These are phyloP conservation scores for Pyrrhura leucotis DNA, from an alignment of 2,797 vertebrate species.

Conservation along the genomic window DNA sequence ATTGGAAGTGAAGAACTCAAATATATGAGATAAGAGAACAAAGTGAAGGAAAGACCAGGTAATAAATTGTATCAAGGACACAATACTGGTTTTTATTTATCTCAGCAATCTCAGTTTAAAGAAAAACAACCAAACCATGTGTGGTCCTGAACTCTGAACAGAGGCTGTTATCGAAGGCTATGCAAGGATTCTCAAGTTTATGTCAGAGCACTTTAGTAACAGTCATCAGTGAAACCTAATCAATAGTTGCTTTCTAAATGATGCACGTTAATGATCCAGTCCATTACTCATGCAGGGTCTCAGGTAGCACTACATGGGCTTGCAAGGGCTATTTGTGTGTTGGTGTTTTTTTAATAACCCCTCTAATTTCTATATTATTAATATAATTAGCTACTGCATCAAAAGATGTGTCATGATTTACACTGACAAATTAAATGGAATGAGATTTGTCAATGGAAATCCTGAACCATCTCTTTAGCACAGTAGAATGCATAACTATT, in stretches of 20 bases:
- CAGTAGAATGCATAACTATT: not conserved
- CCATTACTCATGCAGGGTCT: not conserved
- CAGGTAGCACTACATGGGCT: not conserved
- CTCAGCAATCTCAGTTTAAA: not conserved
- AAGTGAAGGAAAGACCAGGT: not conserved
- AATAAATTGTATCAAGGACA: not conserved
- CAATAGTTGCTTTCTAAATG: not conserved
- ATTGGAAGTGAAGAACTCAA: not conserved
- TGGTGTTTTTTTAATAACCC: not conserved
- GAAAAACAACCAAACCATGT: not conserved
- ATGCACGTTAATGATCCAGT: not conserved
- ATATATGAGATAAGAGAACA: constrained; percentile 3
- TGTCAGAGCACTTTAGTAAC: not conserved
- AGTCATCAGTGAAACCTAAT: not conserved
- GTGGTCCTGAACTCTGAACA: not conserved
- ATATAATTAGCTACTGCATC: not conserved
- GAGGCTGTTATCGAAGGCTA: not conserved
- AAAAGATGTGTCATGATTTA: not conserved
- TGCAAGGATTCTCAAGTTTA: not conserved
- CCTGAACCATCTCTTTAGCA: not conserved
- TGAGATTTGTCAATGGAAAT: not conserved
- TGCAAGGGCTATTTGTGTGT: not conserved
- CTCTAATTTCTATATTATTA: not conserved
- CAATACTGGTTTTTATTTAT: not conserved
- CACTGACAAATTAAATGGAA: not conserved